Base-by-base conservation (phyloP, 2,113 vertebrate species). In the Myotis brandtii region DNA sequence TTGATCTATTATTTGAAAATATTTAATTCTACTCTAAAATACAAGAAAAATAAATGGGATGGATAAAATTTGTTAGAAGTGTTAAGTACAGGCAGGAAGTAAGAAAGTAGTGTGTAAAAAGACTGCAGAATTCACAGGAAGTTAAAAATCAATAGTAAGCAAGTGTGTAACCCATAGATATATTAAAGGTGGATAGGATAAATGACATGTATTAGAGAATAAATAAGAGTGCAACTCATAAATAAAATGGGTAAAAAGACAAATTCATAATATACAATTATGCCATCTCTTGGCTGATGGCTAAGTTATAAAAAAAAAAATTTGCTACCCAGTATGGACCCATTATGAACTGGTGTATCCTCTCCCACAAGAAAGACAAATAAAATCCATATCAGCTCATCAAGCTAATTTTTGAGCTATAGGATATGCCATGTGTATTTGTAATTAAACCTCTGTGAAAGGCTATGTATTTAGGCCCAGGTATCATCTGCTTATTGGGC, bases 1-100 rank as follows among this genome's bases (percentile, higher is more conserved):
- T 89, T 93, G 23, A 30, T 77, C 11, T 96, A 87, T 50, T 92
- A 70, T 79, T 84, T 80, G 34, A 93, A 59, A 97, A 64, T 81
- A 92, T 76, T 83, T 12, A 37, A 54, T 95, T 96, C 30, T 92
- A 5, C 80, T 93, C 27, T 43, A 89, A 20, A 89, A 89, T 11
- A 86, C n/a, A 96, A 91, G 5, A 72, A 92, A 96, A 92, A 67
- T 67, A 89, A 89, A 77, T 40, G 30, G 20, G 75, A 69, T 34
- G 56, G 27, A 84, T 69, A 17, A 83, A 83, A 87, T 6, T 18
- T 16, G 67, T 80, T 84, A 73, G 30, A 92, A 95, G 43, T 82
- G 17, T 56, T 37, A 67, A 82, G 20, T 30, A 43, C 73, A 83
- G 12, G 64, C 8, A 79, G 52, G 34, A 73, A 73, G n/a, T 50